Evolutionary conservation across 2,888 invertebrate genomes (phyloP).

Genomic region (Nymphalis urticae): DNA sequence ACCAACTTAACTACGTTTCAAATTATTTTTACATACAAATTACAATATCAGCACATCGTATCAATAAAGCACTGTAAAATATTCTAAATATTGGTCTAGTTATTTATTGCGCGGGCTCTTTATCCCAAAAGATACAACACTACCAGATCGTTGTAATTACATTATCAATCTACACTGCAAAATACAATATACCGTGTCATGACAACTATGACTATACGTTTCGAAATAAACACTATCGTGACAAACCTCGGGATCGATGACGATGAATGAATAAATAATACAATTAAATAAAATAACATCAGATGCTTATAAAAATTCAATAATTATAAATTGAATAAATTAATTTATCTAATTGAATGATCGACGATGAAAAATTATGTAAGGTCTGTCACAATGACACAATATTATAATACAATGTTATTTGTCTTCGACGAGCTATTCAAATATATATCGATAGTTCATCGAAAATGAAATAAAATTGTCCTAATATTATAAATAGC

Average conservation of each 20-base stretch:
- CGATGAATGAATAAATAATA: background rate
- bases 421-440: constrained; percentile 14
- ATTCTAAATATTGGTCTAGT: constrained; percentile 80
- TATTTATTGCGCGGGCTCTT: constrained; percentile 70
- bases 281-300: background rate
- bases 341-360: background rate
- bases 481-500: constrained; percentile 21
- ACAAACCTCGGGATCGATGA: constrained; percentile 21
- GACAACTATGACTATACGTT: constrained; percentile 31
- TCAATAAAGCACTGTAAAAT: constrained; percentile 76
- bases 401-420: constrained; percentile 1
- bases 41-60: constrained; percentile 73
- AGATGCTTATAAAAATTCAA: background rate
- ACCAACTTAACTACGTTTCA: constrained; percentile 68
- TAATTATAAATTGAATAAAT: background rate
- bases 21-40: constrained; percentile 62
- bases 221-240: constrained; percentile 16
- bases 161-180: constrained; percentile 44
- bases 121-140: constrained; percentile 56
- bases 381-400: constrained; percentile 28
- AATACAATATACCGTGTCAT: constrained; percentile 25
- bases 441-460: background rate
- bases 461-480: constrained; percentile 5
- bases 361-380: background rate
- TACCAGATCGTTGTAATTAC: constrained; percentile 64